These are phyloP conservation scores for Syngnathus acus DNA, from an alignment of 2,797 vertebrate species.

Conservation along the genomic window DNA sequence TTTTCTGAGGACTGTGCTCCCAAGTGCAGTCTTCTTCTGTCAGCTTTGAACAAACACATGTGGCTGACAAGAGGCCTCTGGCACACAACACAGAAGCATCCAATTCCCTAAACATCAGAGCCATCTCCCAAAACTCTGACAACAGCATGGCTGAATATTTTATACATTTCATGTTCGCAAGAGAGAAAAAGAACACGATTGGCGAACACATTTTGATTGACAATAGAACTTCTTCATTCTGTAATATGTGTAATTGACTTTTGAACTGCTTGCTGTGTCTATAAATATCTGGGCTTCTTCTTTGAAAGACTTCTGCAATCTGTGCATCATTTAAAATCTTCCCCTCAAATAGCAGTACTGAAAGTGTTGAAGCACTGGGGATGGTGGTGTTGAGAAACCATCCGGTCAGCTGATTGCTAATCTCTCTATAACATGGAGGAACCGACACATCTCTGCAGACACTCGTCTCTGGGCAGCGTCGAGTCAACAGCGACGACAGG, in stretches of 20 bases:
- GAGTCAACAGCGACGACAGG: slow-evolving; percentile 11
- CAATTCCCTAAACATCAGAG: slow-evolving; percentile 5
- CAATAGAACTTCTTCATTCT: no score
- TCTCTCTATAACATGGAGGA: slow-evolving; percentile 1
- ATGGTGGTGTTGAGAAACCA: slow-evolving; percentile 42
- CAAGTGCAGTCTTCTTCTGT: not conserved
- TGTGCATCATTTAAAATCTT: not conserved
- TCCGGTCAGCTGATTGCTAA: slow-evolving; percentile 39
- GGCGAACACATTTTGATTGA: not conserved
- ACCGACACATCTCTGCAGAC: slow-evolving; percentile 8
- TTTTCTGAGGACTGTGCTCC: slow-evolving; percentile 9
- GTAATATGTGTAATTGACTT: no score
- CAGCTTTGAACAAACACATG: slow-evolving; percentile 12
- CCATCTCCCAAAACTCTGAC: slow-evolving; percentile 3
- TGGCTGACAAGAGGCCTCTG: slow-evolving; percentile 14
- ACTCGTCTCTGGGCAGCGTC: slow-evolving; percentile 14
- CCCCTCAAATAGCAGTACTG: slow-evolving; percentile 50
- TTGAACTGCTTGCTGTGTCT: not conserved
- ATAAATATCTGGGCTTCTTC: not conserved
- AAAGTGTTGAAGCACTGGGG: slow-evolving; percentile 28
- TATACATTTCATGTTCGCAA: slow-evolving; percentile 11
- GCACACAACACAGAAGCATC: slow-evolving; percentile 9
- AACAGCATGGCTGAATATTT: not conserved
- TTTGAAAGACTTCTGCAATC: not conserved
- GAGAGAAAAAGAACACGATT: not conserved